Evolutionary conservation across 2,888 invertebrate species (phyloP), one percentile per base, ranked within the genome.

Genomic region (Drosophila gaucha): DNA sequence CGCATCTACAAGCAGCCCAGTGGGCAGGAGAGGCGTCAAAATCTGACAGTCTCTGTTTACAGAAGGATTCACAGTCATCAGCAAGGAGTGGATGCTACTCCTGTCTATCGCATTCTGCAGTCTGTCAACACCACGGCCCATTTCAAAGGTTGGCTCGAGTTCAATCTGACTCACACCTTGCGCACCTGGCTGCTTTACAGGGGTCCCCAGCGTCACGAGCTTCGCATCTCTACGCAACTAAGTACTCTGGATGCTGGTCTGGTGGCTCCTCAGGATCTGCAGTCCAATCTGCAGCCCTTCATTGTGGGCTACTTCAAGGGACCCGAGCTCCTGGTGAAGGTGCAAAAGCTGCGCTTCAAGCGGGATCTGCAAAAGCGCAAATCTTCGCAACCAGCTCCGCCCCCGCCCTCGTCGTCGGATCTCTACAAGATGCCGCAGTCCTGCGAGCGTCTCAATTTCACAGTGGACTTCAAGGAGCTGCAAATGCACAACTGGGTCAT

Each of bases 401-500:
- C 39, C 1, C 54, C 31, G 0, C 49, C 66, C 3, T 58, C 60
- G 0, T 64, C 67, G 12, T 49, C 66, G 5, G 83, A 79, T 2
- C 49, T 60, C 1, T 88, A 82, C 26, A 78, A 74, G 33, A 62
- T 78, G 3, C 90, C 95, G 24, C 94, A 95, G 89, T 95, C 95
- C 73, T 98, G 98, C 91, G 96, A 96, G 91, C 96, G 96, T 75
- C 95, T 96, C 90, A 97, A 96, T 30, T 93, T 98, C 26, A 98
- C 97, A 86, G 97, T 98, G 62, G 97, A 96, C 91, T 98, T 98
- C 90, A 95, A 95, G 87, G 96, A 97, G 90, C 93, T 97, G 64
- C 94, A 96, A 80, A 96, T 96, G 96, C 95, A 96, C 95, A 96
- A 97, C 90, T 98, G 97, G 97, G 97, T 98, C 71, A 98, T 99